Evolutionary conservation across 2,113 vertebrate genomes (phyloP).

Genomic region (Diphyllodes magnificus): DNA sequence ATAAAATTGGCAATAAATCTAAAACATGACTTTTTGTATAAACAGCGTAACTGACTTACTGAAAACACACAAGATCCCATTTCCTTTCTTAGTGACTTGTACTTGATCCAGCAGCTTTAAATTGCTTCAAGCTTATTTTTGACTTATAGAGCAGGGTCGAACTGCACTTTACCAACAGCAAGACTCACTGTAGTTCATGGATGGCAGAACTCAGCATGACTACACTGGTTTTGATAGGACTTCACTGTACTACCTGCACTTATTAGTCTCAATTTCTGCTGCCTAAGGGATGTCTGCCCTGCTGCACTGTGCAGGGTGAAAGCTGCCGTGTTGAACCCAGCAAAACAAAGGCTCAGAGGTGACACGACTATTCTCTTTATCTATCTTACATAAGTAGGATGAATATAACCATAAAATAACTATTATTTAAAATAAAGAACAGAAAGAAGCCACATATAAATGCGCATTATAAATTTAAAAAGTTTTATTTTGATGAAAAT

Average conservation of each 20-base stretch:
- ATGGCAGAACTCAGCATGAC: background rate
- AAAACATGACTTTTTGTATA: background rate
- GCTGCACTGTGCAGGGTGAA: background rate
- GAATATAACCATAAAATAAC: background rate
- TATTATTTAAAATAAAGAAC: background rate
- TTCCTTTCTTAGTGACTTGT: background rate
- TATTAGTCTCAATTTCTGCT: background rate
- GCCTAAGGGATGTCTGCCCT: background rate
- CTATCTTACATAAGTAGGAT: fast-evolving
- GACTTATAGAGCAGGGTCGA: background rate
- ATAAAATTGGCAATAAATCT: background rate
- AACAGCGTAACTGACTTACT: background rate
- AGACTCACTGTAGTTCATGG: background rate
- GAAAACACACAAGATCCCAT: background rate
- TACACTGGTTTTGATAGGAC: background rate
- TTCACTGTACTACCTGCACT: background rate
- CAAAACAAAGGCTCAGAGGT: background rate
- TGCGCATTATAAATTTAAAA: background rate
- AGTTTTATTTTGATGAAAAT: background rate
- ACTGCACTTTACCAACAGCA: background rate
- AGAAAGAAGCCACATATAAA: background rate
- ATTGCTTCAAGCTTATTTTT: background rate
- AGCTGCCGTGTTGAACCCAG: background rate
- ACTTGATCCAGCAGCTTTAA: background rate
- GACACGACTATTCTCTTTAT: background rate